Evolutionary conservation across 2,113 vertebrate genomes (phyloP).

Genomic region (Maccullochella peelii): DNA sequence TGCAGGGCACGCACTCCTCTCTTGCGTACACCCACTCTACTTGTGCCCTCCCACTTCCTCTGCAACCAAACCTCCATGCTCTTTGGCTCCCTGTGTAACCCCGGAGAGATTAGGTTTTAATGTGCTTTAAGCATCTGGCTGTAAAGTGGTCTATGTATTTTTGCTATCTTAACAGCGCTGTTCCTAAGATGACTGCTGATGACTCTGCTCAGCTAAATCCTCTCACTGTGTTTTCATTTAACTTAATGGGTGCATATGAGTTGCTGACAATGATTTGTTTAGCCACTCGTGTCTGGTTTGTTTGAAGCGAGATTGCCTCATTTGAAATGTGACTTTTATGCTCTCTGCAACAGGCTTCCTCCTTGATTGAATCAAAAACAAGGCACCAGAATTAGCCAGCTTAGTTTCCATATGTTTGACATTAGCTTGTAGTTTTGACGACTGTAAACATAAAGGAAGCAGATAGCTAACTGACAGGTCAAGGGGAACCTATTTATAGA

Average conservation of each 20-base stretch:
- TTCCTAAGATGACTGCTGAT: constrained; percentile 38
- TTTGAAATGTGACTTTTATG: constrained; percentile 48
- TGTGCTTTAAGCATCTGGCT: constrained; percentile 71
- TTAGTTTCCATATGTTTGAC: constrained; percentile 1
- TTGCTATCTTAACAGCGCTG: constrained; percentile 39
- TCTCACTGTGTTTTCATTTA: constrained; percentile 37
- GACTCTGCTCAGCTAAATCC: constrained; percentile 36
- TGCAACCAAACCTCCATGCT: constrained; percentile 34
- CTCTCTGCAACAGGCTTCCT: neutral
- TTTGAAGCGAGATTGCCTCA: constrained; percentile 41
- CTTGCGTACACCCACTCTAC: constrained; percentile 28
- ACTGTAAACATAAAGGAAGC: neutral
- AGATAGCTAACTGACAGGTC: neutral
- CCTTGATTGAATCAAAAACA: constrained; percentile 37
- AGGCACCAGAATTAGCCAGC: neutral
- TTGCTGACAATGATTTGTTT: constrained; percentile 33
- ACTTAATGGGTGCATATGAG: constrained; percentile 23
- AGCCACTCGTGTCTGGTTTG: constrained; percentile 29
- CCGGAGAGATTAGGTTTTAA: constrained; percentile 72
- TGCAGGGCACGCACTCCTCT: constrained; percentile 57
- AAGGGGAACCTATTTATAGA: constrained; percentile 9
- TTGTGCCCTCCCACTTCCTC: constrained; percentile 35
- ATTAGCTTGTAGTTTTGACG: neutral
- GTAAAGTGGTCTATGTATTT: constrained; percentile 70
- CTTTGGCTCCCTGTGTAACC: constrained; percentile 47